Evolutionary conservation across 2,113 vertebrate genomes (phyloP).

Genomic region (Semicossyphus pulcher): DNA sequence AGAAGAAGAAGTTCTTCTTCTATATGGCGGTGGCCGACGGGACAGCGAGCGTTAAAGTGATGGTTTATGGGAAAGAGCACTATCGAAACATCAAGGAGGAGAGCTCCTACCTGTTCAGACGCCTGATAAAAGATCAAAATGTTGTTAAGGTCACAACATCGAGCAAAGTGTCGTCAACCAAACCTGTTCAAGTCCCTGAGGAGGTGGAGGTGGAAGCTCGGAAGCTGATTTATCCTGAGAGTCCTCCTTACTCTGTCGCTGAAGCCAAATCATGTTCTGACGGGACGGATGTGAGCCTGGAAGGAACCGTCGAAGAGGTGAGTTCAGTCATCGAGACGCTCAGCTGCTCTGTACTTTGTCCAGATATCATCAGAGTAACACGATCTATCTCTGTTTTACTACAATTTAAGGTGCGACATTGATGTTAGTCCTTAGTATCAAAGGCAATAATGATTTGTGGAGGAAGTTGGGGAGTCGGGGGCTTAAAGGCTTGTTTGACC

Average conservation of each 20-base stretch:
- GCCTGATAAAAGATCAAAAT: fast-evolving
- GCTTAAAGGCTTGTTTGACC: too few species aligned
- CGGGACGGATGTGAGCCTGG: neutral
- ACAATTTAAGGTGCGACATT: too few species aligned
- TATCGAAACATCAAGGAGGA: fast-evolving
- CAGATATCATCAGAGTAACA: too few species aligned
- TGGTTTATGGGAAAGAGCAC: neutral
- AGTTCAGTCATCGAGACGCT: too few species aligned
- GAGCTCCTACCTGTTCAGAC: neutral
- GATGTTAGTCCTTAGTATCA: too few species aligned
- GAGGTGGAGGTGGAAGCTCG: neutral
- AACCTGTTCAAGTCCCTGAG: fast-evolving
- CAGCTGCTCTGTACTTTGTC: too few species aligned
- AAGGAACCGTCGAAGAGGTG: conserved; percentile 12
- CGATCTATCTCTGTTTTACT: too few species aligned
- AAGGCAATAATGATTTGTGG: too few species aligned
- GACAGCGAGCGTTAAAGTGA: neutral
- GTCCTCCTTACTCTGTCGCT: neutral
- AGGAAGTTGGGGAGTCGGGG: too few species aligned
- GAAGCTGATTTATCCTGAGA: neutral
- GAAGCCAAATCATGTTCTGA: fast-evolving
- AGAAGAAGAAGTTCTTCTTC: neutral
- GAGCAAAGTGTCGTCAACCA: fast-evolving
- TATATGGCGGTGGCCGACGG: neutral
- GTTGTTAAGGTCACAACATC: fast-evolving